A percentile compares a stretch with the other conserved stretches of the same genome.
phyloP scores from a whole-genome alignment of 2,113 vertebrate species.

The Sardina pilchardus region DNA sequence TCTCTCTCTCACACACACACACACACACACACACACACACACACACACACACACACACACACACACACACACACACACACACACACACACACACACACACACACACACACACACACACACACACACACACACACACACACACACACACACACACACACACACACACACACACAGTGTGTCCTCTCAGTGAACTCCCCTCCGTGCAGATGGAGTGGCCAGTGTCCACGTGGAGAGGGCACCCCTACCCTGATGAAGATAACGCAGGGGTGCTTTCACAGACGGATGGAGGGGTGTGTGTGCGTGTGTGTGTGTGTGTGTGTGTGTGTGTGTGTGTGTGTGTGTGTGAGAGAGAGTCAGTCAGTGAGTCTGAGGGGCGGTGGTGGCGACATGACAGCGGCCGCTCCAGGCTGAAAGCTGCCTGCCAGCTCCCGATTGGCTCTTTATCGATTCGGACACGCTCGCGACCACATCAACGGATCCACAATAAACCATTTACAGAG shows the following conservation, averaged over 20 bases:
- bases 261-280: conserved; percentile 27
- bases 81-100: not conserved
- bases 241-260: conserved; percentile 33
- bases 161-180: conserved; percentile 3
- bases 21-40: conserved; percentile 3
- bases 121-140: not conserved
- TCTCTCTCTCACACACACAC: too few species aligned
- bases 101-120: conserved; percentile 2
- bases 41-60: not conserved
- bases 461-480: conserved; percentile 81
- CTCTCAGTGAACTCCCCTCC: not conserved
- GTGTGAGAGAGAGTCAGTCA: not conserved
- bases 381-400: conserved; percentile 47
- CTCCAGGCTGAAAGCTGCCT: conserved; percentile 70
- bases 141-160: conserved; percentile 7
- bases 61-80: not conserved
- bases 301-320: not conserved
- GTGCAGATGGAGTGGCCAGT: conserved; percentile 5
- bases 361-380: conserved; percentile 31
- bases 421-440: conserved; percentile 75
- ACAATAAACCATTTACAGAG: conserved; percentile 83
- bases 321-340: not conserved
- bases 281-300: conserved; percentile 17
- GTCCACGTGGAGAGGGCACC: not conserved
- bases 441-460: conserved; percentile 80